Evolutionary conservation across 1,140 invertebrate genomes (phyloP).

Genomic region (Aphelenchoides besseyi): DNA sequence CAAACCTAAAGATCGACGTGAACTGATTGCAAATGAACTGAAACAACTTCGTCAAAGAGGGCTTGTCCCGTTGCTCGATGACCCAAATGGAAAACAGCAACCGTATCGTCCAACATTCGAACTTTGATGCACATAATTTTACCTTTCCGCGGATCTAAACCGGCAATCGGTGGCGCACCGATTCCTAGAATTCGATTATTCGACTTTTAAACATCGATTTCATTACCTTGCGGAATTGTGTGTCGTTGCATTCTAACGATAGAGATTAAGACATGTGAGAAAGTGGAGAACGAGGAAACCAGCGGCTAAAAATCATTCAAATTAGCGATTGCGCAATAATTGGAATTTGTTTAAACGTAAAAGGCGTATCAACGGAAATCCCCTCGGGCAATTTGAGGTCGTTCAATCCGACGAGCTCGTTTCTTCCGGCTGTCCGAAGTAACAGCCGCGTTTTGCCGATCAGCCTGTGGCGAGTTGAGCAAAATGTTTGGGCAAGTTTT

Average conservation of each 20-base stretch:
- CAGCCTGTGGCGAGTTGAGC: background rate
- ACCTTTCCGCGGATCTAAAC: slow-evolving; percentile 55
- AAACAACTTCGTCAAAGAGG: slow-evolving; percentile 80
- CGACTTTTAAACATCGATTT: too few species aligned
- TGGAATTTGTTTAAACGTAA: background rate
- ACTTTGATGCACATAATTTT: slow-evolving; percentile 61
- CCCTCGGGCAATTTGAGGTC: background rate
- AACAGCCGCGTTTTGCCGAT: background rate
- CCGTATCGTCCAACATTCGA: slow-evolving; percentile 57
- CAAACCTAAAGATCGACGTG: slow-evolving; percentile 67
- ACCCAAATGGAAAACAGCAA: slow-evolving; percentile 62
- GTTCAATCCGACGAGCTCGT: too few species aligned
- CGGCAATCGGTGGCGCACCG: slow-evolving; percentile 55
- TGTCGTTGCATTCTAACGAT: background rate
- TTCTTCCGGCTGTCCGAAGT: background rate
- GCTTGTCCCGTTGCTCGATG: slow-evolving; percentile 86
- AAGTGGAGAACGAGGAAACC: too few species aligned
- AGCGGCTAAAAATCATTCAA: too few species aligned
- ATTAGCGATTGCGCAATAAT: background rate
- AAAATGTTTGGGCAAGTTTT: too few species aligned
- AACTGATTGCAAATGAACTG: background rate
- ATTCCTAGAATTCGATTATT: too few species aligned
- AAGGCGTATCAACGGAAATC: background rate
- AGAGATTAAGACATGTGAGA: background rate
- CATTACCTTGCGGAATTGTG: too few species aligned